Conservation (phyloP, 2,113 vertebrate species). For the Phoenicopterus ruber region DNA sequence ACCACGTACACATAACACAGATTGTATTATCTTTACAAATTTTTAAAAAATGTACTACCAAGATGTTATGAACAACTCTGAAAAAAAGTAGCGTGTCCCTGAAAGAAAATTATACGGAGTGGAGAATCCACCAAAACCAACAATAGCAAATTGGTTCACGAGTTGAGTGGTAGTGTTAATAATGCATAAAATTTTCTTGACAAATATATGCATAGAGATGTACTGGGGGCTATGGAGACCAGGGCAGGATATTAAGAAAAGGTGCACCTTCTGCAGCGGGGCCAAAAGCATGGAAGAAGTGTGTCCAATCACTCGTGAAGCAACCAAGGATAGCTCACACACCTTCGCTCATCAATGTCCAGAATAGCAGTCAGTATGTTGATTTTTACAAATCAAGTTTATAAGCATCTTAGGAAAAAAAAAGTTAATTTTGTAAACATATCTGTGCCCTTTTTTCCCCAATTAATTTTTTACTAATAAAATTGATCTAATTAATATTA, state of each 20-base stretch:
- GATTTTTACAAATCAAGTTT: neutral
- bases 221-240: neutral
- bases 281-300: neutral
- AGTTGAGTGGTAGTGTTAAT: neutral
- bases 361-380: neutral
- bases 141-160: neutral
- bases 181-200: neutral
- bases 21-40: neutral
- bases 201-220: neutral
- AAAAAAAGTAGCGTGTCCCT: neutral
- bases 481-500: neutral
- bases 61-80: neutral
- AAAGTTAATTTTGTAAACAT: fast-evolving
- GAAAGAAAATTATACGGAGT: neutral
- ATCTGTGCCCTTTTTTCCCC: neutral
- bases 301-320: neutral
- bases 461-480: neutral
- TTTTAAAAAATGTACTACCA: neutral
- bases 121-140: neutral
- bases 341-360: neutral
- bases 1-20: neutral
- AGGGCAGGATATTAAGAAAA: neutral
- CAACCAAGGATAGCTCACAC: neutral
- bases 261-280: too few relatives aligned
- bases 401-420: neutral